phyloP scores from a whole-genome alignment of 2,797 vertebrate genomes.

The Xiphorhynchus erythropygius region DNA sequence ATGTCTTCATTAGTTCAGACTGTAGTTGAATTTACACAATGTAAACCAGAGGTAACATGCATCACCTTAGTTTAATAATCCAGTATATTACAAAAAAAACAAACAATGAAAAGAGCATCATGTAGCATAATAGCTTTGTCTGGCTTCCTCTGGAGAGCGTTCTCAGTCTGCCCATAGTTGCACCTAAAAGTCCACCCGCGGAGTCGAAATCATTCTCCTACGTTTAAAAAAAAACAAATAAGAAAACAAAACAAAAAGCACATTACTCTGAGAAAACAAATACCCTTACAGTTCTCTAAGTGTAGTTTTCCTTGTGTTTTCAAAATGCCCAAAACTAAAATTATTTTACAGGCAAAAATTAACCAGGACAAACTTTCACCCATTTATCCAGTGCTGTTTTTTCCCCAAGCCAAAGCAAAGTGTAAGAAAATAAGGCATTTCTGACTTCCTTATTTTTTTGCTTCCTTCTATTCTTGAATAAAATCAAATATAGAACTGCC shows the following conservation, averaged over 20 bases:
- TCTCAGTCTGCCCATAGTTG: conserved; percentile 92
- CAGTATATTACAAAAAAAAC: conserved; percentile 96
- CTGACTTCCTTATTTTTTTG: not conserved
- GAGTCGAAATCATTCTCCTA: conserved; percentile 96
- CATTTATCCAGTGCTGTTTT: not conserved
- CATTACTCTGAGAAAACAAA: not conserved
- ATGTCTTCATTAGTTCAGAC: conserved; percentile 16
- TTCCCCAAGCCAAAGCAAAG: not conserved
- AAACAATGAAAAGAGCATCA: conserved; percentile 93
- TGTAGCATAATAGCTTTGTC: conserved; percentile 91
- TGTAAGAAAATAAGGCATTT: not conserved
- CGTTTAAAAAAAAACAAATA: not conserved
- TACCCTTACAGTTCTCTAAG: not conserved
- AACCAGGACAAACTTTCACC: not conserved
- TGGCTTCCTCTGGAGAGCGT: conserved; percentile 93
- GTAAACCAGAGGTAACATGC: not conserved
- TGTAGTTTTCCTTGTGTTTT: not conserved
- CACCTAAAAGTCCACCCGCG: conserved; percentile 89
- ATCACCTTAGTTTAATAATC: conserved; percentile 88
- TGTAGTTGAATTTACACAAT: conserved; percentile 5
- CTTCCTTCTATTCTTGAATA: not conserved
- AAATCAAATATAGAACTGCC: not conserved
- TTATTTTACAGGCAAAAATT: not conserved
- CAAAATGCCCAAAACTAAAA: not conserved
- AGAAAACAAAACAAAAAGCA: not conserved